phyloP scores from a whole-genome alignment of 2,113 vertebrate genomes.

The Nothoprocta perdicaria region DNA sequence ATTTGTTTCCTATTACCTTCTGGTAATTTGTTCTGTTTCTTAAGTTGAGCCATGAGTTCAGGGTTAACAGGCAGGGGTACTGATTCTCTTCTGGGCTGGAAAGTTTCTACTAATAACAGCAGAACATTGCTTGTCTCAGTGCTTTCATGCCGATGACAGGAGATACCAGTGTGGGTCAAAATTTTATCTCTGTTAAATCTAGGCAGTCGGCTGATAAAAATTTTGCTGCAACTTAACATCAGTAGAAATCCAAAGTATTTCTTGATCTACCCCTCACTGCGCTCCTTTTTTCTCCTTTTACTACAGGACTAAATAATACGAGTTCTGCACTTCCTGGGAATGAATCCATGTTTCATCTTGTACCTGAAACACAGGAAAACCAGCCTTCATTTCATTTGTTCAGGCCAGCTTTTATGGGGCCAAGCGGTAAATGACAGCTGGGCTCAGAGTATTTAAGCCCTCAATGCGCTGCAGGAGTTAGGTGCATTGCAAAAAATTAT shows the following conservation, averaged over 20 bases:
- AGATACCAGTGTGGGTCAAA: neutral
- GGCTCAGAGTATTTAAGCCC: neutral
- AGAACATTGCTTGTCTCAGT: neutral
- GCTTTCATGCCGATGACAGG: neutral
- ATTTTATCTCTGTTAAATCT: neutral
- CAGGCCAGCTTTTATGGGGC: neutral
- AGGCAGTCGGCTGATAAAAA: neutral
- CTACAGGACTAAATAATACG: neutral
- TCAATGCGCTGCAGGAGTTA: neutral
- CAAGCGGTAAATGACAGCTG: neutral
- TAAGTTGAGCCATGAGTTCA: neutral
- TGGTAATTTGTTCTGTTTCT: constrained; percentile 45
- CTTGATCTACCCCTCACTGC: neutral
- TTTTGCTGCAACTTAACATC: neutral
- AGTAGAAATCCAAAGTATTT: neutral
- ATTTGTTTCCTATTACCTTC: constrained; percentile 47
- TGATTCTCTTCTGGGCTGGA: neutral
- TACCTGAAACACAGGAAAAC: neutral
- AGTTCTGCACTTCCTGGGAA: neutral
- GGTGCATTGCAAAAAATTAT: neutral
- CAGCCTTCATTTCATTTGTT: neutral
- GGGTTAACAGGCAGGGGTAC: constrained; percentile 26
- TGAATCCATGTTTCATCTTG: neutral
- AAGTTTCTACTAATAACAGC: neutral
- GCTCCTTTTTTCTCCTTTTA: neutral